Conservation (phyloP, 2,888 invertebrate species). For the Heliothis peltigera region DNA sequence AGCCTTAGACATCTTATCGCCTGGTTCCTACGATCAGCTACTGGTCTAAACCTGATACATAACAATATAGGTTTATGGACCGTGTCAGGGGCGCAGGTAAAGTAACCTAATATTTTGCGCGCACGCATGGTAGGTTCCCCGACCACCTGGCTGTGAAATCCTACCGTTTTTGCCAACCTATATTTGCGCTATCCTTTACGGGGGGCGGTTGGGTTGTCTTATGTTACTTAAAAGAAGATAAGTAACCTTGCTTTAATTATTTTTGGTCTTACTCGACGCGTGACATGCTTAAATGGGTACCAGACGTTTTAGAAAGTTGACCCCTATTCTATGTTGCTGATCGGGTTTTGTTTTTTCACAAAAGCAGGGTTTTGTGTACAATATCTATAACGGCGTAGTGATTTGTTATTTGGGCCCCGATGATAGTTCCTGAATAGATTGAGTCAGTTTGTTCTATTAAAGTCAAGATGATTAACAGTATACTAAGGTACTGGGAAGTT, state of each 20-base stretch:
- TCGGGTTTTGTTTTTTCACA: too few relatives aligned
- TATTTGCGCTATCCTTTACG: conserved; percentile 62
- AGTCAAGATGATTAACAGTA: too few relatives aligned
- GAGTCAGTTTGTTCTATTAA: too few relatives aligned
- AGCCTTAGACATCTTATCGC: neutral
- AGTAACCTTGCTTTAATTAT: conserved; percentile 4
- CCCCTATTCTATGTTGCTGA: too few relatives aligned
- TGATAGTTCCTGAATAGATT: too few relatives aligned
- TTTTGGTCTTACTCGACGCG: neutral
- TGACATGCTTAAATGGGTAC: neutral
- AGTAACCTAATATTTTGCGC: conserved; percentile 57
- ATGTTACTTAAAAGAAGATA: conserved; percentile 30
- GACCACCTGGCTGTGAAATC: conserved; percentile 58
- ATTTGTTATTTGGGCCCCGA: too few relatives aligned
- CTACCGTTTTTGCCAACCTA: conserved; percentile 48
- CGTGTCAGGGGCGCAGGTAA: conserved; percentile 47
- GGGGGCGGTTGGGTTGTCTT: conserved; percentile 35
- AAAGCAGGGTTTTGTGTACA: too few relatives aligned
- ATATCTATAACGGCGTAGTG: too few relatives aligned
- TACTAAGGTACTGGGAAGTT: too few relatives aligned
- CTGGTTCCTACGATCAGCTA: conserved; percentile 29
- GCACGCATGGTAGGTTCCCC: conserved; percentile 35
- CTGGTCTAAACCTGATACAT: conserved; percentile 42
- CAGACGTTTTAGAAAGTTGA: too few relatives aligned
- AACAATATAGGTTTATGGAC: conserved; percentile 56